Evolutionary conservation across 1,140 invertebrate genomes (phyloP).

Genomic region (Drosophila navojoa): DNA sequence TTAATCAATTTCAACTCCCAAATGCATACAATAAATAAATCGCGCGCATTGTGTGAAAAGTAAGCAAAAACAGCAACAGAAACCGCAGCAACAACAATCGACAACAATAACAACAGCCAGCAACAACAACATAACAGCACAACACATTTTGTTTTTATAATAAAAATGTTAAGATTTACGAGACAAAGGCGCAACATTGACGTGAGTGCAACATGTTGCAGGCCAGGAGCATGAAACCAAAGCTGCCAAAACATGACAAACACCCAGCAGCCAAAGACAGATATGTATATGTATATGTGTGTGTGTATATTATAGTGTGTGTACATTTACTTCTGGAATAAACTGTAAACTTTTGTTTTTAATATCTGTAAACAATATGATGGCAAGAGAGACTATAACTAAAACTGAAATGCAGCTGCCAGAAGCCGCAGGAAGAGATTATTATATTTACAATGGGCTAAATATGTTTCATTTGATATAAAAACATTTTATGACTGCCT

Average conservation of each 20-base stretch:
- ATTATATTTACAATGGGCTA: conserved; percentile 15
- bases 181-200: conserved; percentile 77
- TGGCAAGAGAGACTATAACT: conserved; percentile 45
- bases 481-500: not conserved
- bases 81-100: conserved; percentile 5
- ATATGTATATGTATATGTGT: conserved; percentile 20
- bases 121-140: not conserved
- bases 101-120: conserved; percentile 24
- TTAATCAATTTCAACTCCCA: conserved; percentile 71
- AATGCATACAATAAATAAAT: conserved; percentile 74
- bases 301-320: conserved; percentile 11
- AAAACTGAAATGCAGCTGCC: conserved; percentile 41
- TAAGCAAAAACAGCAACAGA: conserved; percentile 12
- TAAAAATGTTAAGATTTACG: conserved; percentile 79
- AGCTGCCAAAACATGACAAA: conserved; percentile 24
- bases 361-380: conserved; percentile 65
- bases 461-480: not conserved
- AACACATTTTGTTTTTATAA: conserved; percentile 54
- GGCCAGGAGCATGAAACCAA: conserved; percentile 9
- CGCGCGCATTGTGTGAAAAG: conserved; percentile 65
- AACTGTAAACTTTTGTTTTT: conserved; percentile 60
- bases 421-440: conserved; percentile 36
- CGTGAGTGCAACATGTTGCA: conserved; percentile 64
- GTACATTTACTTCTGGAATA: conserved; percentile 22
- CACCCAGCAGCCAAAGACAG: conserved; percentile 23